Evolutionary conservation across 2,797 vertebrate genomes (phyloP).

Genomic region (Coregonus ussuriensis): DNA sequence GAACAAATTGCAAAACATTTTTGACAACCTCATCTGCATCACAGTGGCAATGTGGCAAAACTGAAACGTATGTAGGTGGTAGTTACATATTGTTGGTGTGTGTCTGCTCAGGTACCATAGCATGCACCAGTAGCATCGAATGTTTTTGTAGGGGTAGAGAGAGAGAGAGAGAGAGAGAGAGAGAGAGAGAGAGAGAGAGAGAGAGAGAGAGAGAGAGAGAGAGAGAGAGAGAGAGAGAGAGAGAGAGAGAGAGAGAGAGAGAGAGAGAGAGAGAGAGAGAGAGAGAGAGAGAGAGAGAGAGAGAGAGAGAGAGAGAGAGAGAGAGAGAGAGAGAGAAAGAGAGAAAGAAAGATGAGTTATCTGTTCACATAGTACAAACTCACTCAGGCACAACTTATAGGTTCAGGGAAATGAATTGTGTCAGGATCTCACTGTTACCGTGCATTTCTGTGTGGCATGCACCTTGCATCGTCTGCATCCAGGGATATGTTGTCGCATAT

Average conservation of each 20-base stretch:
- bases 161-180: slow-evolving; percentile 37
- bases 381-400: slow-evolving; percentile 71
- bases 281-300: slow-evolving; percentile 7
- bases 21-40: slow-evolving; percentile 69
- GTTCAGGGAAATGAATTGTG: slow-evolving; percentile 70
- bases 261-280: slow-evolving; percentile 39
- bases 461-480: slow-evolving; percentile 56
- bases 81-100: slow-evolving; percentile 63
- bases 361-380: slow-evolving; percentile 65
- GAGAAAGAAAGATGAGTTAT: slow-evolving; percentile 51
- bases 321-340: slow-evolving; percentile 32
- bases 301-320: slow-evolving; percentile 36
- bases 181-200: slow-evolving; percentile 26
- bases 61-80: slow-evolving; percentile 59
- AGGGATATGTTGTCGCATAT: slow-evolving; percentile 56
- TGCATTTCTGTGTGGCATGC: slow-evolving; percentile 59
- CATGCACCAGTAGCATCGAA: slow-evolving; percentile 59
- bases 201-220: slow-evolving; percentile 29
- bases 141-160: slow-evolving; percentile 50
- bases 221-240: slow-evolving; percentile 32
- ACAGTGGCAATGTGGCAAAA: slow-evolving; percentile 61
- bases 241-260: slow-evolving; percentile 28
- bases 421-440: slow-evolving; percentile 70
- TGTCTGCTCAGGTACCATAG: slow-evolving; percentile 66
- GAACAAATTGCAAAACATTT: slow-evolving; percentile 59